phyloP scores from a whole-genome alignment of 2,888 invertebrate species.

The Spodoptera exigua region DNA sequence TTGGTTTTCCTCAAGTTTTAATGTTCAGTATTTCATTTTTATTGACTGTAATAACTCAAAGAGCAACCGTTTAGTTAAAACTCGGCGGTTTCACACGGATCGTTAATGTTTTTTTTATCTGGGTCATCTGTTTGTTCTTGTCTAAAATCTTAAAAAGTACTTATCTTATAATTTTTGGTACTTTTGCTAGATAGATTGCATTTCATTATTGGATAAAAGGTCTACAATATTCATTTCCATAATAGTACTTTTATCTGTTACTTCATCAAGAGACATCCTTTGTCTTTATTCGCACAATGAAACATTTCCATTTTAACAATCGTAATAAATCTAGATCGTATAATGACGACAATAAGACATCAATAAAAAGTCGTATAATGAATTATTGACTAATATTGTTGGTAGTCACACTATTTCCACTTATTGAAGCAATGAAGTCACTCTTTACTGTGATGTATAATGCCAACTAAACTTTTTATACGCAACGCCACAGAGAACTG shows the following conservation, averaged over 20 bases:
- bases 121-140: neutral
- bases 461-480: constrained; percentile 46
- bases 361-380: neutral
- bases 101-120: neutral
- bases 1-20: constrained; percentile 21
- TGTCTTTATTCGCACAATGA: neutral
- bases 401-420: constrained; percentile 16
- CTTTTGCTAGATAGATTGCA: too few species aligned
- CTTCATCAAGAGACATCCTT: neutral
- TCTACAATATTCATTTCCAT: too few species aligned
- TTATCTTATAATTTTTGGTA: too few species aligned
- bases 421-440: constrained; percentile 53
- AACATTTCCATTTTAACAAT: constrained; percentile 5
- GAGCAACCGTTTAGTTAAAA: constrained; percentile 12
- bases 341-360: constrained; percentile 6
- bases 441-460: constrained; percentile 33
- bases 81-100: neutral
- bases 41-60: constrained; percentile 19
- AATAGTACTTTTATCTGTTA: too few species aligned
- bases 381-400: neutral
- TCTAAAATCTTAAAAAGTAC: too few species aligned
- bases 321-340: neutral
- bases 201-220: too few species aligned
- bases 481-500: constrained; percentile 61
- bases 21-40: constrained; percentile 34